Base-by-base conservation (phyloP, 2,113 vertebrate species). In the Vimba vimba region DNA sequence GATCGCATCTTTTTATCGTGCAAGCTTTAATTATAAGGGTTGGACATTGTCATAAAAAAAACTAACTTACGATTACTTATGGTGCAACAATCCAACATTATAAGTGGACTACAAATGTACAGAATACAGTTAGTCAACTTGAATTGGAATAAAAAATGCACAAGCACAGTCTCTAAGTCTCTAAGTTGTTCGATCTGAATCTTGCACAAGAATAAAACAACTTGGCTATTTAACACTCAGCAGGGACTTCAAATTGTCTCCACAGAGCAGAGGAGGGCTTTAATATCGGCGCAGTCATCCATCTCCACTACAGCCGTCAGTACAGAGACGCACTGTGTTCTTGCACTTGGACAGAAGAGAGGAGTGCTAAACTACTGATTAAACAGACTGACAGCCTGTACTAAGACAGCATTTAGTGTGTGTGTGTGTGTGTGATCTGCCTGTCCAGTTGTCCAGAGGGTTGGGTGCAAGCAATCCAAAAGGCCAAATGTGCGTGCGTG, bases 211-310 rank as follows among this genome's bases (percentile, higher is more conserved):
- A 80, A 80, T 64, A 45, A 80, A 45, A 81, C 45, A 2, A 25
- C n/a, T 17, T 47, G 10, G 25, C 59, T 47, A 64, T 80, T 80
- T 45, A 80, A 64, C 59, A 80, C 59, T 27, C 79, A 21, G 39
- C n/a, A 64, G 15, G 79, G 59, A 64, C 59, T 80, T 80, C 19
- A 62, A 60, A 79, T 60, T 7, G 59, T 64, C 79, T 80, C 59
- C 39, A 80, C 59, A 79, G 57, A 43, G 77, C 23, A 62, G 36
- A 60, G 30, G 47, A 71, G 43, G 66, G 80, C 21, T 82, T 82
- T 82, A 66, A 82, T 69, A 82, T 82, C 64, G 45, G 64, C 47
- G 64, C 62, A 43, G 81, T 83, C 81, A 71, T 83, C 81, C 45
- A 59, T 83, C 50, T 83, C 81, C 12, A 83, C 30, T 21, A 82